phyloP scores from a whole-genome alignment of 2,113 vertebrate genomes.

The Dipodomys spectabilis region DNA sequence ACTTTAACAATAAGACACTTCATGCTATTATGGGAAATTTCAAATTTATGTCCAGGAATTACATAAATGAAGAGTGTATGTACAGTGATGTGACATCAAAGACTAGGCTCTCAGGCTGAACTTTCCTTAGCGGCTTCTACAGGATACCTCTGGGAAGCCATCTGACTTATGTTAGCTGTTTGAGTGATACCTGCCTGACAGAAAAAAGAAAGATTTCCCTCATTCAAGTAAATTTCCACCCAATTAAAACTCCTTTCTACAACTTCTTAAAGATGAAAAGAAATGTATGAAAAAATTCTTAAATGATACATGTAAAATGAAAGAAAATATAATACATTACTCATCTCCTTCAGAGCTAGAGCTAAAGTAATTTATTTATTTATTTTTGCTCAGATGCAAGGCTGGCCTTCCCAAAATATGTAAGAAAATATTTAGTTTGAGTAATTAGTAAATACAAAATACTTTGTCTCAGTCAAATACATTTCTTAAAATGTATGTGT shows the following conservation, averaged over 20 bases:
- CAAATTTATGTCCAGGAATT: not conserved
- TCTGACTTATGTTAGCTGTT: not conserved
- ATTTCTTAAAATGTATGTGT: not conserved
- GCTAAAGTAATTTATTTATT: not conserved
- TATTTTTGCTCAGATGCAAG: conserved; percentile 10
- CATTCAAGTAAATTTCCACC: not conserved
- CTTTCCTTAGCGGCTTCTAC: not conserved
- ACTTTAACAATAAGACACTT: not conserved
- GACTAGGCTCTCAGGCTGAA: not conserved
- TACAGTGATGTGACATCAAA: not conserved
- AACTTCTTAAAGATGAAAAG: no score
- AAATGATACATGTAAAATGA: no score
- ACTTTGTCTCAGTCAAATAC: not conserved
- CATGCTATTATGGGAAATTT: not conserved
- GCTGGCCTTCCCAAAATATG: not conserved
- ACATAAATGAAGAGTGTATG: not conserved
- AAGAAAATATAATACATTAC: not conserved
- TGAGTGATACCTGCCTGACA: not conserved
- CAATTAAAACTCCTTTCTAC: not conserved
- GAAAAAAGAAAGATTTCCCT: not conserved
- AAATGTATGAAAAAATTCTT: not conserved
- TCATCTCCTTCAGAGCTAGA: not conserved
- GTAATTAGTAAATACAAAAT: not conserved
- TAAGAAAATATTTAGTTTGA: not conserved
- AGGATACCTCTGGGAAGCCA: not conserved